A percentile compares a stretch with the other conserved stretches of the same genome.
phyloP scores from a whole-genome alignment of 2,797 vertebrate genomes.

The Sciurus vulgaris region DNA sequence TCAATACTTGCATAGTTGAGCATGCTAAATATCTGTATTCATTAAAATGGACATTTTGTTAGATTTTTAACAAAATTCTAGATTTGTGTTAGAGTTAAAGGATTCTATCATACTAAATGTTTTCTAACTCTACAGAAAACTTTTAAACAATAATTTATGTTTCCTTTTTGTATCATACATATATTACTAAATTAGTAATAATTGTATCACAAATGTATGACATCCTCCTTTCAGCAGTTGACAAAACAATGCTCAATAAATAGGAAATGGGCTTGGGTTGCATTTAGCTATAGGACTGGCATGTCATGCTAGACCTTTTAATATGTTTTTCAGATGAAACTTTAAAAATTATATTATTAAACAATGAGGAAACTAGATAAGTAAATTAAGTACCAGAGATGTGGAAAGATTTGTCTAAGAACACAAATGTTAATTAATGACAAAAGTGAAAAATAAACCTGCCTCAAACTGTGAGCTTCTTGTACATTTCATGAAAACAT shows the following conservation, averaged over 20 bases:
- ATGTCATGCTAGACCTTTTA: neutral
- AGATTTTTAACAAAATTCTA: neutral
- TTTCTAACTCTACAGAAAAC: neutral
- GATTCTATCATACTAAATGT: neutral
- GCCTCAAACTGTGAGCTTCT: neutral
- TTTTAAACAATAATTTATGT: neutral
- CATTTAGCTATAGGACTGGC: neutral
- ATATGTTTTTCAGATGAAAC: neutral
- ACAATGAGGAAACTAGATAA: neutral
- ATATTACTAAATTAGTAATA: neutral
- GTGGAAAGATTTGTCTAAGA: neutral
- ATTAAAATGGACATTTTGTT: neutral
- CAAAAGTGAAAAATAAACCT: neutral
- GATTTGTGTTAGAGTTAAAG: neutral
- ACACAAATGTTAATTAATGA: neutral
- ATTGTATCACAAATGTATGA: neutral
- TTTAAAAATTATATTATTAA: neutral
- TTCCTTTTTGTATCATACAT: neutral
- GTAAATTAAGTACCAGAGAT: neutral
- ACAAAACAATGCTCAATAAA: neutral
- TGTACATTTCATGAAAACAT: neutral
- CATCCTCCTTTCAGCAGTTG: neutral
- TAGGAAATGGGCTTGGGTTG: neutral
- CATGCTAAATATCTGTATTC: neutral
- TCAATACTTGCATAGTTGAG: neutral